Evolutionary conservation across 2,888 invertebrate genomes (phyloP).

Genomic region (Mythimna ferrago): DNA sequence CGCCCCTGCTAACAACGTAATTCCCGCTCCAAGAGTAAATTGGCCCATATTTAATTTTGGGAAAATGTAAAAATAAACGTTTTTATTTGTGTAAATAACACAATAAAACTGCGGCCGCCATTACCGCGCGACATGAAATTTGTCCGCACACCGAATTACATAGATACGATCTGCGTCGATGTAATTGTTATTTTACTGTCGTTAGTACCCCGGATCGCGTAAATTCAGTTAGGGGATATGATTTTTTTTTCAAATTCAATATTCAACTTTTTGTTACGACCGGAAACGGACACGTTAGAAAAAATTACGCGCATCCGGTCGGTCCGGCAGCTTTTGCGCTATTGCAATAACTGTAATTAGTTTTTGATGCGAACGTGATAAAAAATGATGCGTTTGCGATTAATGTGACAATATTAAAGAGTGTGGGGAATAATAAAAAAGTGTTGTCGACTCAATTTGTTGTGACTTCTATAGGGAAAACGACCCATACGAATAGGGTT

Average conservation of each 20-base stretch:
- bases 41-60: slow-evolving; percentile 90
- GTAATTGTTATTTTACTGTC: slow-evolving; percentile 89
- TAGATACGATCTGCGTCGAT: slow-evolving; percentile 87
- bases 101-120: slow-evolving; percentile 87
- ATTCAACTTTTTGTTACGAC: slow-evolving; percentile 77
- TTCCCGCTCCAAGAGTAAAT: slow-evolving; percentile 81
- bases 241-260: slow-evolving; percentile 86
- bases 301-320: slow-evolving; percentile 87
- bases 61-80: slow-evolving; percentile 91
- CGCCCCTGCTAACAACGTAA: slow-evolving; percentile 74
- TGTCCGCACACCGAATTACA: slow-evolving; percentile 85
- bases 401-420: slow-evolving; percentile 76
- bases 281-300: slow-evolving; percentile 88
- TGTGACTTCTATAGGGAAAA: slow-evolving; percentile 2
- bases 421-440: slow-evolving; percentile 67
- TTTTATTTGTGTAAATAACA: slow-evolving; percentile 91
- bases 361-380: slow-evolving; percentile 71
- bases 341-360: slow-evolving; percentile 85
- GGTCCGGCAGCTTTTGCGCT: slow-evolving; percentile 78
- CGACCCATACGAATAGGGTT: background rate
- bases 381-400: slow-evolving; percentile 72
- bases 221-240: slow-evolving; percentile 89
- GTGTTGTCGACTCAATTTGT: slow-evolving; percentile 61
- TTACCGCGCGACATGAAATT: slow-evolving; percentile 84
- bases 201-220: slow-evolving; percentile 87